A percentile compares a stretch with the other conserved stretches of the same genome.
Conservation (phyloP, 2,888 invertebrate species). For the Tenthredo scrophulariae region DNA sequence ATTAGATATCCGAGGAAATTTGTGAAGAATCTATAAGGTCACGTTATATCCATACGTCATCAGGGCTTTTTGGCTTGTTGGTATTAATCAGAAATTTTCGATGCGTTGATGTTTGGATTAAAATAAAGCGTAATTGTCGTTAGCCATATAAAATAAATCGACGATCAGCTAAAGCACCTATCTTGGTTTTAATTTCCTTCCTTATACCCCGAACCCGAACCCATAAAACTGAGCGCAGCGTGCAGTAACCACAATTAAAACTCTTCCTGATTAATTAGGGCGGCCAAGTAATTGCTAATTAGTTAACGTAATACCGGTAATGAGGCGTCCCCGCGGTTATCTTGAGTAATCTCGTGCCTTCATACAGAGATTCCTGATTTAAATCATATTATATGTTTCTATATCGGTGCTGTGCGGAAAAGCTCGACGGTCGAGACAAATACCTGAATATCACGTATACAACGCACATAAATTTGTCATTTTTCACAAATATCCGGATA, state of each 20-base stretch:
- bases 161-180: background rate
- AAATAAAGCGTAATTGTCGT: background rate
- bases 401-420: too few species aligned
- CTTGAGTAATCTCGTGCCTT: conserved; percentile 33
- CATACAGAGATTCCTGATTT: conserved; percentile 30
- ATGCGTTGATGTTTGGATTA: background rate
- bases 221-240: conserved; percentile 24
- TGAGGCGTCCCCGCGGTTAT: conserved; percentile 58
- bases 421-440: too few species aligned
- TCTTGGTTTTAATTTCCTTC: background rate
- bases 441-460: too few species aligned
- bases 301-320: conserved; percentile 68
- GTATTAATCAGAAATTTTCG: background rate
- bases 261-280: conserved; percentile 66
- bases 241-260: conserved; percentile 58
- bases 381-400: background rate
- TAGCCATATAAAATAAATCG: background rate
- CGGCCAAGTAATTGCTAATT: conserved; percentile 69
- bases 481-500: too few species aligned
- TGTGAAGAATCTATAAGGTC: background rate
- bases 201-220: conserved; percentile 5
- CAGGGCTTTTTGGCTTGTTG: background rate
- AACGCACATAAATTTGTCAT: too few species aligned
- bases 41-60: too few species aligned
- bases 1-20: background rate